Evolutionary conservation across 37 sponge, comb jelly and placozoan species (phyloP).

Genomic region (Hexactinellida sp.): DNA sequence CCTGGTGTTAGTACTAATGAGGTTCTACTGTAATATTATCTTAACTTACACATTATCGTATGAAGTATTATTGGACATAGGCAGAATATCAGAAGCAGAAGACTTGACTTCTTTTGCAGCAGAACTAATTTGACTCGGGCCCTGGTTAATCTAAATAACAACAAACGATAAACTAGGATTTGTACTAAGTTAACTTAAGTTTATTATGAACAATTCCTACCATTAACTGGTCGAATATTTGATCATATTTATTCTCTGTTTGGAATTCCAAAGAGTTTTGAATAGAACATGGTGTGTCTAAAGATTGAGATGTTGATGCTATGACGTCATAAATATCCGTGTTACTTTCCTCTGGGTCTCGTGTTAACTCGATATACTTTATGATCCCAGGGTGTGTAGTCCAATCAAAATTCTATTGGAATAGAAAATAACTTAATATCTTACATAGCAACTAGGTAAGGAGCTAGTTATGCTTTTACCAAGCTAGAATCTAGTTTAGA

Average conservation of each 20-base stretch:
- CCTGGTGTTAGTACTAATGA: too few species aligned
- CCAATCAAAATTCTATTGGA: not conserved
- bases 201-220: not conserved
- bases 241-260: not conserved
- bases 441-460: too few species aligned
- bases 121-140: not conserved
- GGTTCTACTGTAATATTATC: not conserved
- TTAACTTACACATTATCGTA: not conserved
- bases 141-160: not conserved
- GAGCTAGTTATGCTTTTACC: too few species aligned
- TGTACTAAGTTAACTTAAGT: too few species aligned
- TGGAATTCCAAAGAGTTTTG: not conserved
- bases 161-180: not conserved
- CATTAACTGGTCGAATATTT: not conserved
- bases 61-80: not conserved
- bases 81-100: slow-evolving; percentile 1
- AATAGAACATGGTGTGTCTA: not conserved
- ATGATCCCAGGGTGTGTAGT: not conserved
- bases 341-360: slow-evolving; percentile 13
- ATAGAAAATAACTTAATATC: not conserved
- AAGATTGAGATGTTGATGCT: not conserved
- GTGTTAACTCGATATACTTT: not conserved
- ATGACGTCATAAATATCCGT: not conserved
- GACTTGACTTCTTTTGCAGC: not conserved
- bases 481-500: too few species aligned